Evolutionary conservation across 2,113 vertebrate species (phyloP), one percentile per base, ranked within the genome.

Genomic region (Dascyllus trimaculatus): DNA sequence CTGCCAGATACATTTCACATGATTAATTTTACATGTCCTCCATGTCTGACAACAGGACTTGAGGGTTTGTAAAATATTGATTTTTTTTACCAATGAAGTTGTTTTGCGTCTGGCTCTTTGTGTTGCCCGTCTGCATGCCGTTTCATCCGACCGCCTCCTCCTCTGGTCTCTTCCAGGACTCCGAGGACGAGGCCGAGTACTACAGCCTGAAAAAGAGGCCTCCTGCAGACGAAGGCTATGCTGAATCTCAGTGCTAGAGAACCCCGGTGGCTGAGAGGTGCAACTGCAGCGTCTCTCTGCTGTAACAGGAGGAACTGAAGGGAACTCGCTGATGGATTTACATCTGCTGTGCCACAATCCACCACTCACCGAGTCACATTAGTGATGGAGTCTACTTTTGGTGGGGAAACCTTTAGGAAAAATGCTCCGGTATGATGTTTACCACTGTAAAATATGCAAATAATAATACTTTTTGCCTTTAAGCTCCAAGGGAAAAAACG

Each of bases 211-310:
- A 92, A 26, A 84, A 85, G 74, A 71, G 26, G 21, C 62, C 61
- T 61, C 56, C 63, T 1, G 1, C 11, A 3, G 71, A 87, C 1
- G 74, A 88, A 19, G 35, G 40, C 4, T 64, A 78, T 26, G 83
- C 83, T 0, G 93, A 95, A 72, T 93, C 94, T 60, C 89, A 81
- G 66, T 93, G 75, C 71, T 95, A 94, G 87, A 78, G 60, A 43
- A 43, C 71, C 80, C 79, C 63, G 54, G 63, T 85, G 81, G 70
- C 18, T 7, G 57, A 18, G n/a, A 35, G 4, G 7, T 49, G 64
- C n/a, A 71, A 76, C 63, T 74, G 43, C 78, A 78, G 15, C n/a
- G n/a, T n/a, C n/a, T n/a, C 22, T 58, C 1, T 21, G 40, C 65
- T 40, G n/a, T n/a, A n/a, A 1, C 35, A 35, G 6, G 32, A 70